Percentiles rank a stretch among this genome's conserved stretches.
These are phyloP conservation scores for Melanchra persicariae DNA, from an alignment of 2,888 invertebrate genomes.

Conservation along the genomic window DNA sequence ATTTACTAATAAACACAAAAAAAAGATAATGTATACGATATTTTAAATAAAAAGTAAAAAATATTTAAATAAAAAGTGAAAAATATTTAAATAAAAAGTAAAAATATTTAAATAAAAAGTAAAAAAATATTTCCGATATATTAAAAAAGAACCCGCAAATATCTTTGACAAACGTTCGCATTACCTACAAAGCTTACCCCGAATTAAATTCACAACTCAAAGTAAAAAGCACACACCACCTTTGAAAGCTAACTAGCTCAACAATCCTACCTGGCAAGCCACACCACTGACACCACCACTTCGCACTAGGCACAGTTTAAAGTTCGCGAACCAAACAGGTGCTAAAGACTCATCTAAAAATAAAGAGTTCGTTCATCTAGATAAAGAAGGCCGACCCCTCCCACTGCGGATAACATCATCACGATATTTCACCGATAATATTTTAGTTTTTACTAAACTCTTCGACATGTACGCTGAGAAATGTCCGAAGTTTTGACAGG, in stretches of 20 bases:
- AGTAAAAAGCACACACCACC: slow-evolving; percentile 1
- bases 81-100: no score
- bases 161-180: background rate
- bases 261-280: slow-evolving; percentile 5
- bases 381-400: slow-evolving; percentile 69
- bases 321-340: slow-evolving; percentile 82
- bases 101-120: background rate
- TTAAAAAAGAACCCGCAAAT: background rate
- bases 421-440: slow-evolving; percentile 55
- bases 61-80: background rate
- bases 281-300: slow-evolving; percentile 40
- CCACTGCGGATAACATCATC: slow-evolving; percentile 65
- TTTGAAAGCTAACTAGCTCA: background rate
- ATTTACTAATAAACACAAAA: background rate
- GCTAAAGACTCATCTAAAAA: slow-evolving; percentile 84
- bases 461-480: slow-evolving; percentile 47
- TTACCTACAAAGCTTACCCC: slow-evolving; percentile 17
- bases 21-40: background rate
- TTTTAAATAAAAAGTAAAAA: background rate
- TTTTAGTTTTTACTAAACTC: slow-evolving; percentile 51
- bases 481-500: slow-evolving; percentile 67
- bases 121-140: background rate
- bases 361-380: slow-evolving; percentile 86
- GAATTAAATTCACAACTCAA: slow-evolving; percentile 1
- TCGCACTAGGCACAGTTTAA: slow-evolving; percentile 62